These are phyloP conservation scores for Dicrurus megarhynchus DNA, from an alignment of 2,113 vertebrate species.

Conservation along the genomic window DNA sequence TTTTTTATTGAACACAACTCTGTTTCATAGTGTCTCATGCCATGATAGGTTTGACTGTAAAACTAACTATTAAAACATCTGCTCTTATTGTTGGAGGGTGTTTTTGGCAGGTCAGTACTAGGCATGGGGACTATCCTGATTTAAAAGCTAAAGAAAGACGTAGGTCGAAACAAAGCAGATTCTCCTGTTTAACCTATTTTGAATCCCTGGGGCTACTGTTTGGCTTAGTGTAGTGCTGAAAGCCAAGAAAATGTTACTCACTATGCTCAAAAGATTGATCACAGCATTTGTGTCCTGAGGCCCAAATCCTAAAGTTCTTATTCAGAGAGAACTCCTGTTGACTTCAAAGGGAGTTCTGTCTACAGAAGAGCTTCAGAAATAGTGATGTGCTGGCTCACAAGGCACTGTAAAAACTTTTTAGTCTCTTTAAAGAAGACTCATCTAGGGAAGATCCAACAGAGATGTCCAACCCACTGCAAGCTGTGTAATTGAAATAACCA, in stretches of 20 bases:
- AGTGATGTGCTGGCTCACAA: not conserved
- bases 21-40: not conserved
- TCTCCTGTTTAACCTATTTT: not conserved
- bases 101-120: not conserved
- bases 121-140: not conserved
- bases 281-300: slow-evolving; percentile 2
- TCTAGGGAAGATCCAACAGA: not conserved
- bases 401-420: not conserved
- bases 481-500: not conserved
- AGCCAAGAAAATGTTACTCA: slow-evolving; percentile 48
- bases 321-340: slow-evolving; percentile 4
- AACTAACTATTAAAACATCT: not conserved
- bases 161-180: slow-evolving; percentile 3
- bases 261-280: slow-evolving; percentile 4
- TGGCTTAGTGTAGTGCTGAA: slow-evolving; percentile 2
- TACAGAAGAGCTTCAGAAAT: slow-evolving; percentile 9
- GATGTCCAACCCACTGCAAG: not conserved
- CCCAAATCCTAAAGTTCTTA: slow-evolving; percentile 15
- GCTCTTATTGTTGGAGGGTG: not conserved
- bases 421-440: not conserved
- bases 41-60: not conserved
- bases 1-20: not conserved
- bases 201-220: not conserved
- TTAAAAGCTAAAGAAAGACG: not conserved
- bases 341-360: slow-evolving; percentile 26